phyloP scores from a whole-genome alignment of 2,797 vertebrate genomes.

The Phaenicophaeus curvirostris region DNA sequence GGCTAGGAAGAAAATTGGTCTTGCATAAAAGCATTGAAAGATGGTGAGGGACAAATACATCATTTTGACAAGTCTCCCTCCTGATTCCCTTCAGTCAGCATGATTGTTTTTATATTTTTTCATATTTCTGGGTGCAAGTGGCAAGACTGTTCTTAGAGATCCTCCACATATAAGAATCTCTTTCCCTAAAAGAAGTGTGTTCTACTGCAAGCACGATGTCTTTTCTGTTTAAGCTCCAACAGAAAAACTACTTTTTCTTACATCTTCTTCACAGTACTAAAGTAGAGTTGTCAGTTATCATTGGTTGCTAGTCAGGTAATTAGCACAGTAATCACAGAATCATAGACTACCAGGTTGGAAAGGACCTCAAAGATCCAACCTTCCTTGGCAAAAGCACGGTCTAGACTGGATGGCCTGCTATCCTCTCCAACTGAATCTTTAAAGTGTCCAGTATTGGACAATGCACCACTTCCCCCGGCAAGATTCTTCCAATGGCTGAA shows the following conservation, averaged over 20 bases:
- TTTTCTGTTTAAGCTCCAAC: background rate
- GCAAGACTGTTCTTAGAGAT: slow-evolving; percentile 22
- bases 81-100: slow-evolving; percentile 26
- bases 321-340: slow-evolving; percentile 13
- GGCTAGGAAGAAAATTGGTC: slow-evolving; percentile 64
- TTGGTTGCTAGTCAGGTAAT: slow-evolving; percentile 19
- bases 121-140: slow-evolving; percentile 30
- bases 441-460: no score
- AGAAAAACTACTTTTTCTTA: slow-evolving; percentile 3
- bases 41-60: slow-evolving; percentile 46
- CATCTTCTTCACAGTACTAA: background rate
- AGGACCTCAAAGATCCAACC: no score
- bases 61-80: slow-evolving; percentile 37
- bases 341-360: background rate
- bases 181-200: background rate
- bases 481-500: no score
- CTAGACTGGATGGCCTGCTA: no score
- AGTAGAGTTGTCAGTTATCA: slow-evolving; percentile 30
- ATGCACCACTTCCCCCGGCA: no score
- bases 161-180: background rate
- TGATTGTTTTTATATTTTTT: slow-evolving; percentile 24
- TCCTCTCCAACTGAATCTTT: no score
- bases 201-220: background rate
- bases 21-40: slow-evolving; percentile 48
- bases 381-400: no score